Percentiles rank a stretch among this genome's conserved stretches.
These are phyloP conservation scores for Takifugu bimaculatus DNA, from an alignment of 2,113 vertebrate genomes.

Conservation along the genomic window DNA sequence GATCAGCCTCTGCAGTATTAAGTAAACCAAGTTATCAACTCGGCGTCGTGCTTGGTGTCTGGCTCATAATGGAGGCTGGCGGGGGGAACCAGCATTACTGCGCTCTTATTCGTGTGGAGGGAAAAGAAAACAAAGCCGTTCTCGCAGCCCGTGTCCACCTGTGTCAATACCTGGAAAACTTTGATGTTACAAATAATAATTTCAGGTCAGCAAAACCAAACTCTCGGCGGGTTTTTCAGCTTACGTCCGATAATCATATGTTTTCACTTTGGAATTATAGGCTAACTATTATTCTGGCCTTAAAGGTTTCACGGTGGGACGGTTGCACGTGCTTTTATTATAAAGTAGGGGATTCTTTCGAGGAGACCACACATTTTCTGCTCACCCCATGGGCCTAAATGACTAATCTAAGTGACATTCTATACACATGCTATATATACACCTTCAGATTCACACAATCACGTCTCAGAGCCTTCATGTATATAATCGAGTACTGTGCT, in stretches of 20 bases:
- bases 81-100: constrained; percentile 27
- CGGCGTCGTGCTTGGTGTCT: not conserved
- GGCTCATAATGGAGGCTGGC: not conserved
- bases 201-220: constrained; percentile 37
- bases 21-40: no score
- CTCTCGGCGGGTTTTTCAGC: constrained; percentile 25
- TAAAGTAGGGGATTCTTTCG: constrained; percentile 14
- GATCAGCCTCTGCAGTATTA: no score
- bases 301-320: constrained; percentile 22
- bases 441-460: constrained; percentile 3
- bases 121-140: constrained; percentile 3
- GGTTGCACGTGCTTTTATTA: constrained; percentile 15
- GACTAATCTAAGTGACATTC: constrained; percentile 9
- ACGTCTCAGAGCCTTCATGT: constrained; percentile 22
- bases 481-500: not conserved
- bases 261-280: constrained; percentile 57
- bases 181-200: constrained; percentile 34
- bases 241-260: constrained; percentile 40
- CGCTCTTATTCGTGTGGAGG: constrained; percentile 20
- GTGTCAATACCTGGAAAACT: constrained; percentile 52
- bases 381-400: constrained; percentile 25
- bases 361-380: constrained; percentile 52
- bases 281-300: constrained; percentile 53
- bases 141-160: constrained; percentile 36
- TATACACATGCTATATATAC: constrained; percentile 5